Conservation (phyloP, 2,113 vertebrate species). For the Chamaetylas fuelleborni region DNA sequence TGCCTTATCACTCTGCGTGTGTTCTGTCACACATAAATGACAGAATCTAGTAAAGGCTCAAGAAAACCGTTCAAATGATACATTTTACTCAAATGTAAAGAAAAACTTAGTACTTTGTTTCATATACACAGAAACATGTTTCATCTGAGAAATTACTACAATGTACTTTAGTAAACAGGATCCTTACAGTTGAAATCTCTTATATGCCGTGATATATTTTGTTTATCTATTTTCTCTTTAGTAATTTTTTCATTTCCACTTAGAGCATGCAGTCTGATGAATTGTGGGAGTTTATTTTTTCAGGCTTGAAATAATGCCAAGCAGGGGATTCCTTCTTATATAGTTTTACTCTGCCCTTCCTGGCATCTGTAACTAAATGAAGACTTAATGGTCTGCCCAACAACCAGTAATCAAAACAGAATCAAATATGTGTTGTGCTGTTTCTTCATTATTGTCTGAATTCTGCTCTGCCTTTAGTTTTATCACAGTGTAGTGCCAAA, state of each 20-base stretch:
- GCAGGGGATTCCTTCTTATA: not conserved
- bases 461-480: not conserved
- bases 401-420: not conserved
- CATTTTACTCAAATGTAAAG: not conserved
- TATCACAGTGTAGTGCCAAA: not conserved
- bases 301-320: not conserved
- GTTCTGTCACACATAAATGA: not conserved
- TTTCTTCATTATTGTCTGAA: not conserved
- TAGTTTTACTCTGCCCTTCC: not conserved
- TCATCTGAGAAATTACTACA: not conserved
- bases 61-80: not conserved
- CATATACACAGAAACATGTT: not conserved
- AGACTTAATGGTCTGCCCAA: not conserved
- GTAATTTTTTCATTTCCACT: not conserved
- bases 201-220: not conserved
- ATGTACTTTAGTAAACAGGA: not conserved
- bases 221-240: not conserved
- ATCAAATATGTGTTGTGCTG: not conserved
- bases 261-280: not conserved
- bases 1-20: fast-evolving
- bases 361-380: not conserved
- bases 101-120: not conserved
- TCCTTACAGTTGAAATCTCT: not conserved
- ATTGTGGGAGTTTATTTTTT: not conserved
- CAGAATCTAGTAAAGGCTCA: not conserved